Base-by-base conservation (phyloP, 2,113 vertebrate species). In the Todiramphus chloris region DNA sequence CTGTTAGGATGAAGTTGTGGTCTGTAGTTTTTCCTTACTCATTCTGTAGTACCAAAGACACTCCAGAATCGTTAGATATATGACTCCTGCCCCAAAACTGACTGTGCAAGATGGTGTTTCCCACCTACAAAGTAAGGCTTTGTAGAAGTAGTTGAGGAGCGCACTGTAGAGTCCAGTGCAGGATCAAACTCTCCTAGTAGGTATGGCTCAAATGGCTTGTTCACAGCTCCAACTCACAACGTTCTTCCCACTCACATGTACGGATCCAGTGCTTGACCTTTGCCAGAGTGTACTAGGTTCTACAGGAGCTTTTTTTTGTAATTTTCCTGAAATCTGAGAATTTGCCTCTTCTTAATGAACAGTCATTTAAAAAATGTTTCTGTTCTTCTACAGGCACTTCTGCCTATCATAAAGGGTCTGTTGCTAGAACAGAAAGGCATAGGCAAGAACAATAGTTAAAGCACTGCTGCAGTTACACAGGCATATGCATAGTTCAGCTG, bases 301-400 rank as follows among this genome's bases (percentile, higher is more conserved):
- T 75, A 15, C 0, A 0, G 37, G 9, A 80, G 48, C 37, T 6
- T 59, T 16, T 59, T 84, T 80, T 63, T 59, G 7, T 5, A 1
- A 1, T 89, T 83, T 76, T 89, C n/a, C n/a, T 55, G 31, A 89
- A 77, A 76, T 37, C 27, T 48, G 10, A 2, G 5, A 44, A 73
- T 64, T 90, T 89, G 23, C 24, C 25, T 91, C 23, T 56, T 73
- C 37, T 17, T 66, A 46, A 74, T 24, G 24, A 79, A 30, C 14
- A 37, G 10, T 2, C 18, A 27, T 67, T 90, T 14, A 18, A 84
- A 66, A 86, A 62, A 83, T 58, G 4, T 55, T 91, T 90, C 84
- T 7, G 35, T 76, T 66, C 58, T 5, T 73, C 68, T 83, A 41
- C 21, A 79, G 31, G 23, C 18, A 58, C 27, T 83, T 78, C 35